Conservation (phyloP, 92 coral and sea anemone genomes). For the Epizoanthus fatuus region DNA sequence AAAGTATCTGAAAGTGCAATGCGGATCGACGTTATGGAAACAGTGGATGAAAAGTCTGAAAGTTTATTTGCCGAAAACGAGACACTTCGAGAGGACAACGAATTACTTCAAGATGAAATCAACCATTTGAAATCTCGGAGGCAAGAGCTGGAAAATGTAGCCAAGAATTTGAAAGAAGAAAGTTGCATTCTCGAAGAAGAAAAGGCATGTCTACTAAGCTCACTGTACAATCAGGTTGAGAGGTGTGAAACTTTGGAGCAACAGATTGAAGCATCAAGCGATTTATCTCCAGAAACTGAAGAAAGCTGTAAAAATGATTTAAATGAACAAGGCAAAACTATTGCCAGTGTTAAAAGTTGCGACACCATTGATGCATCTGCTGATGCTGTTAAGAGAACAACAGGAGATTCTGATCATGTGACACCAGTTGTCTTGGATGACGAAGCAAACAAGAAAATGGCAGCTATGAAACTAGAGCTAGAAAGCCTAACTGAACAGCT, state of each 20-base stretch:
- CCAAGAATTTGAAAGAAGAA: constrained; percentile 77
- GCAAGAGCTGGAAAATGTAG: constrained; percentile 77
- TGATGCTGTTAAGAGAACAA: too few relatives aligned
- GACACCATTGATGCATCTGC: constrained; percentile 48
- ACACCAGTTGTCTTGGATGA: background rate
- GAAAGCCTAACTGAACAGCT: constrained; percentile 52
- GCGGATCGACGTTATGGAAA: constrained; percentile 26
- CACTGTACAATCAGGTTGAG: constrained; percentile 93
- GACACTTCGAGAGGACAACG: constrained; percentile 68
- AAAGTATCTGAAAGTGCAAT: constrained; percentile 20
- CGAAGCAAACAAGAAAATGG: background rate
- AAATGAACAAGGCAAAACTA: constrained; percentile 33
- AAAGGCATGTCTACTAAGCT: constrained; percentile 87
- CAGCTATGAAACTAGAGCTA: constrained; percentile 5
- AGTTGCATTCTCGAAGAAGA: constrained; percentile 84
- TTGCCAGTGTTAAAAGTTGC: background rate
- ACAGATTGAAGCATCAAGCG: constrained; percentile 80
- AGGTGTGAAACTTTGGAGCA: constrained; percentile 92
- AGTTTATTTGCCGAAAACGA: constrained; percentile 53
- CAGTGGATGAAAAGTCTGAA: constrained; percentile 57
- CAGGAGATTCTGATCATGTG: constrained; percentile 1
- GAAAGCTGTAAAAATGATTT: constrained; percentile 50
- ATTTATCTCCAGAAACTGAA: constrained; percentile 45
- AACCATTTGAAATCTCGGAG: constrained; percentile 67
- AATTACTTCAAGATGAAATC: constrained; percentile 75